Conservation (phyloP, 2,113 vertebrate genomes). For the Potamarius usumacintae region DNA sequence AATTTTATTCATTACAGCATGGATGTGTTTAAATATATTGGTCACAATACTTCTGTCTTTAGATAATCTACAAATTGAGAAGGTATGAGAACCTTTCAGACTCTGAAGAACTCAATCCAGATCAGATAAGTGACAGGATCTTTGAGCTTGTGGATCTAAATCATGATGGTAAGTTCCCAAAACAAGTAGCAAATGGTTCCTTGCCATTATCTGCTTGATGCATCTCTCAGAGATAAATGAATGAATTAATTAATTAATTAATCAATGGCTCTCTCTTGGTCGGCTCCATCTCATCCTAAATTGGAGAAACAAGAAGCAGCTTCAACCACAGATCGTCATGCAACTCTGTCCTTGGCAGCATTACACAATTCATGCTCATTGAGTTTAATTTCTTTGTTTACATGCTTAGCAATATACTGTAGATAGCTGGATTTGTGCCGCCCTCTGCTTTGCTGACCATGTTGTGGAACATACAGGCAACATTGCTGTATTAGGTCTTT, state of each 20-base stretch:
- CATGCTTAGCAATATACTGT: too few relatives aligned
- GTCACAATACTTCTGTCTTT: not conserved
- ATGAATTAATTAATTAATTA: not conserved
- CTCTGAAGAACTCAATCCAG: slow-evolving; percentile 52
- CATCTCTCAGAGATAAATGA: not conserved
- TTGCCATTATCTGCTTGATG: not conserved
- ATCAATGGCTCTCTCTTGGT: too few relatives aligned
- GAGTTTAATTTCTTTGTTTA: too few relatives aligned
- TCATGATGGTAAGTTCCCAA: slow-evolving; percentile 63
- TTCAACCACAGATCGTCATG: too few relatives aligned
- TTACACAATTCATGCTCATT: too few relatives aligned
- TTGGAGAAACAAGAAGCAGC: too few relatives aligned
- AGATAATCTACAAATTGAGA: slow-evolving; percentile 65
- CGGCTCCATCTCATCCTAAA: too few relatives aligned
- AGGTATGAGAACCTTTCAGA: slow-evolving; percentile 26
- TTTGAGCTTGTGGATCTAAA: slow-evolving; percentile 72
- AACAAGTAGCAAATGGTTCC: not conserved
- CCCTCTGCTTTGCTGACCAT: too few relatives aligned
- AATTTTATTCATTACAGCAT: not conserved
- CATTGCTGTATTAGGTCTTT: too few relatives aligned
- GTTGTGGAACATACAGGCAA: too few relatives aligned
- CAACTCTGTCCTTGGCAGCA: too few relatives aligned
- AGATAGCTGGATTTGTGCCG: too few relatives aligned
- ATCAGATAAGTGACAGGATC: slow-evolving; percentile 70
- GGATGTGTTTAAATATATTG: not conserved